Percentiles rank a stretch among this genome's conserved stretches.
phyloP scores from a whole-genome alignment of 2,888 invertebrate species.

The Cataglyphis cursor region DNA sequence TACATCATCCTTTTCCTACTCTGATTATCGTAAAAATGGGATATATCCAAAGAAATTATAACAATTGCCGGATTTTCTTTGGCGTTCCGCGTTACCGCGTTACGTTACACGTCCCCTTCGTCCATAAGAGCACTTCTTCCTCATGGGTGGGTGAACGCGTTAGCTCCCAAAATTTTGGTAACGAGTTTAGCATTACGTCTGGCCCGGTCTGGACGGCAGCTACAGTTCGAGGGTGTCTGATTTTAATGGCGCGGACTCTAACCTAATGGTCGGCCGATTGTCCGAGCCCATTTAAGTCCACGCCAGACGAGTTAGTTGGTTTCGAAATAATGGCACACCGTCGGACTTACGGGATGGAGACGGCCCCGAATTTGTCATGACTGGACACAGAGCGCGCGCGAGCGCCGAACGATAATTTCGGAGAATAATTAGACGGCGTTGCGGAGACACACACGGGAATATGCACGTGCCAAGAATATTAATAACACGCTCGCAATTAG shows the following conservation, averaged over 20 bases:
- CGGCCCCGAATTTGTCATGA: constrained; percentile 63
- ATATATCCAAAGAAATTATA: not conserved
- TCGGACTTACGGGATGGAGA: constrained; percentile 58
- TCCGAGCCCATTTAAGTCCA: constrained; percentile 79
- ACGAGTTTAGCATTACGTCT: constrained; percentile 81
- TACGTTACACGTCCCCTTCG: constrained; percentile 19
- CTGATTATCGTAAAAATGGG: not conserved
- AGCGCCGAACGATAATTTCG: constrained; percentile 66
- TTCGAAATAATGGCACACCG: constrained; percentile 73
- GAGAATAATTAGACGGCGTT: constrained; percentile 64
- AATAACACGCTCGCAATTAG: constrained; percentile 65
- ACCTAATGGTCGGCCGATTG: constrained; percentile 81
- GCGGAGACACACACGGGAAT: constrained; percentile 23
- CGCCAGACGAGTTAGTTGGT: constrained; percentile 74
- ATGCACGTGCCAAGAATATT: constrained; percentile 69
- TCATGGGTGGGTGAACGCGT: constrained; percentile 78
- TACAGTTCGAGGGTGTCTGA: constrained; percentile 80
- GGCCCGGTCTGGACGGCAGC: constrained; percentile 54
- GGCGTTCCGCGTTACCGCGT: not conserved
- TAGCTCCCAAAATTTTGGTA: constrained; percentile 82
- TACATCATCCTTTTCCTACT: not conserved
- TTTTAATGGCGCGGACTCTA: constrained; percentile 82
- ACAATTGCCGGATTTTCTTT: constrained; percentile 7
- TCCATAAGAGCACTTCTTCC: constrained; percentile 56
- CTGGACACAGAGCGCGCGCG: constrained; percentile 43